Evolutionary conservation across 2,888 invertebrate species (phyloP).

Genomic region (Tuberolachnus salignus): DNA sequence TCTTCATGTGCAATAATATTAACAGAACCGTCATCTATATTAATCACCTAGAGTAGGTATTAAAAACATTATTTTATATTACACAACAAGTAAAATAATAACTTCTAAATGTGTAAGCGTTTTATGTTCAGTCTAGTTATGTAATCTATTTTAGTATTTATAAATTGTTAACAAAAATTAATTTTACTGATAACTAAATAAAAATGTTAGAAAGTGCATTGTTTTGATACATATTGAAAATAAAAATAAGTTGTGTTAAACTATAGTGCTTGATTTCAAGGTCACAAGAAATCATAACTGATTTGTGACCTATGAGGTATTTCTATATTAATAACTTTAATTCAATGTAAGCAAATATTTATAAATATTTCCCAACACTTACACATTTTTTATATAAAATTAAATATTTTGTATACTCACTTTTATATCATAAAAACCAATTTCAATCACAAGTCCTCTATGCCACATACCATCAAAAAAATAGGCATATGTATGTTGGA

Average conservation of each 20-base stretch:
- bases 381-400: too few relatives aligned
- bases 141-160: not conserved
- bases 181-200: not conserved
- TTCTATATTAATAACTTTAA: not conserved
- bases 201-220: too few relatives aligned
- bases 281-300: too few relatives aligned
- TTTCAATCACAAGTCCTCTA: slow-evolving; percentile 17
- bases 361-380: not conserved
- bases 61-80: not conserved
- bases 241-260: too few relatives aligned
- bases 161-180: not conserved
- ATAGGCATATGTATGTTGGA: slow-evolving; percentile 34
- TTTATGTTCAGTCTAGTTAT: not conserved
- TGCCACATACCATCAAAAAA: slow-evolving; percentile 31
- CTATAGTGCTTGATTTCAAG: too few relatives aligned
- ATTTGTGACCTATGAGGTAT: too few relatives aligned
- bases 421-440: not conserved
- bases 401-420: slow-evolving; percentile 8
- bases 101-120: not conserved
- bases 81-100: not conserved
- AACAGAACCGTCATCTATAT: slow-evolving; percentile 33
- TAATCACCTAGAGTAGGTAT: slow-evolving; percentile 2
- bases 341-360: slow-evolving; percentile 1
- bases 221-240: too few relatives aligned
- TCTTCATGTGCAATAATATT: not conserved